phyloP scores from a whole-genome alignment of 2,797 vertebrate genomes.

The Neoniphon sammara region DNA sequence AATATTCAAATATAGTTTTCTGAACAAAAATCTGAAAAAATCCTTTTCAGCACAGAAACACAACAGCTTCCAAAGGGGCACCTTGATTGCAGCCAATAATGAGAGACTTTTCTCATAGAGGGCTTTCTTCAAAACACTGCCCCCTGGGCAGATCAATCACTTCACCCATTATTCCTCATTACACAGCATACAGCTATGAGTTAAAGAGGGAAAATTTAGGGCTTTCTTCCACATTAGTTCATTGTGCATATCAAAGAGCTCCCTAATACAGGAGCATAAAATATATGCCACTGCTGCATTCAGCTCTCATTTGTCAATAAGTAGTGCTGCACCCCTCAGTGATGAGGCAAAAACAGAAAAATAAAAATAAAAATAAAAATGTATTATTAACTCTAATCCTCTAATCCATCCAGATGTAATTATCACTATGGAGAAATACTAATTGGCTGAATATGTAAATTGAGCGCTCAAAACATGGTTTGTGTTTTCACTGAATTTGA shows the following conservation, averaged over 20 bases:
- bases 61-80: slow-evolving; percentile 1
- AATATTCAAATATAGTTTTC: neutral
- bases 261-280: no score
- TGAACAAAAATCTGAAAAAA: slow-evolving; percentile 5
- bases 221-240: neutral
- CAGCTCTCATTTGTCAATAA: neutral
- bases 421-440: neutral
- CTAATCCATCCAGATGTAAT: neutral
- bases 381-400: neutral
- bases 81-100: slow-evolving; percentile 11
- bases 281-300: neutral
- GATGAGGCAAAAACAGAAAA: neutral
- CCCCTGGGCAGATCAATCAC: neutral
- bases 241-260: neutral
- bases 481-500: no score
- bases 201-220: neutral
- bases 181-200: neutral
- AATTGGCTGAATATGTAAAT: slow-evolving; percentile 6
- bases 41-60: neutral
- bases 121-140: neutral
- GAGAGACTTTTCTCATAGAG: neutral
- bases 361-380: neutral
- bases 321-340: neutral
- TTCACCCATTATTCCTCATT: slow-evolving; percentile 21
- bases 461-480: neutral